Conservation (phyloP, 2,888 invertebrate species). For the Dynastes grantii region DNA sequence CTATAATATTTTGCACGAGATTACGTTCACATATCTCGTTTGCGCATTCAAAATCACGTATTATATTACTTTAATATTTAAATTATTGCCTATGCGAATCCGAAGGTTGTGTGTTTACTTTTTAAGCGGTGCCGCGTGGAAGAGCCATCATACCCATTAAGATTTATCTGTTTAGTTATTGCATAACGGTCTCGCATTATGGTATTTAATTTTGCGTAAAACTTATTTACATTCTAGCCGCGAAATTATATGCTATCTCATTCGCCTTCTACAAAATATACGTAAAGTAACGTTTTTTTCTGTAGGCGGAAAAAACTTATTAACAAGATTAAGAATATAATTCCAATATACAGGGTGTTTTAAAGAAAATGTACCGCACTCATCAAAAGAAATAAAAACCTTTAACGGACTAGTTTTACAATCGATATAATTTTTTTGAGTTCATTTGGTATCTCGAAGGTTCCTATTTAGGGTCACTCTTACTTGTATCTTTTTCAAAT, state of each 20-base stretch:
- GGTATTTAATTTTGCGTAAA: slow-evolving; percentile 42
- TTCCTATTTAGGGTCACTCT: too few relatives aligned
- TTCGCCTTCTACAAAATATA: background rate
- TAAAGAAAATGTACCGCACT: too few relatives aligned
- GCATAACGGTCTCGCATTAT: slow-evolving; percentile 26
- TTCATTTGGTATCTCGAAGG: too few relatives aligned
- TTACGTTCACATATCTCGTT: slow-evolving; percentile 15
- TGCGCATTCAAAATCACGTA: slow-evolving; percentile 31
- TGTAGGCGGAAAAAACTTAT: background rate
- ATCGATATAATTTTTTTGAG: too few relatives aligned
- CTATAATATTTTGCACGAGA: slow-evolving; percentile 12
- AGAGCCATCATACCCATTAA: slow-evolving; percentile 16
- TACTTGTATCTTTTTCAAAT: too few relatives aligned
- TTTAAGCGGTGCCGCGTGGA: background rate
- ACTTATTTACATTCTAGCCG: slow-evolving; percentile 21
- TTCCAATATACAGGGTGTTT: too few relatives aligned
- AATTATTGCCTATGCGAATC: slow-evolving; percentile 17
- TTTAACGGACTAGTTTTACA: too few relatives aligned
- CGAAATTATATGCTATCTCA: slow-evolving; percentile 11
- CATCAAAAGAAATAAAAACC: too few relatives aligned
- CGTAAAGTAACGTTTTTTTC: background rate
- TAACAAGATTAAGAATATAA: background rate
- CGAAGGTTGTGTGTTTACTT: slow-evolving; percentile 20
- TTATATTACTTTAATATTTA: slow-evolving; percentile 36
- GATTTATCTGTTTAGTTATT: slow-evolving; percentile 26